phyloP scores from a whole-genome alignment of 1,140 invertebrate genomes.

The Paralvinella palmiformis region DNA sequence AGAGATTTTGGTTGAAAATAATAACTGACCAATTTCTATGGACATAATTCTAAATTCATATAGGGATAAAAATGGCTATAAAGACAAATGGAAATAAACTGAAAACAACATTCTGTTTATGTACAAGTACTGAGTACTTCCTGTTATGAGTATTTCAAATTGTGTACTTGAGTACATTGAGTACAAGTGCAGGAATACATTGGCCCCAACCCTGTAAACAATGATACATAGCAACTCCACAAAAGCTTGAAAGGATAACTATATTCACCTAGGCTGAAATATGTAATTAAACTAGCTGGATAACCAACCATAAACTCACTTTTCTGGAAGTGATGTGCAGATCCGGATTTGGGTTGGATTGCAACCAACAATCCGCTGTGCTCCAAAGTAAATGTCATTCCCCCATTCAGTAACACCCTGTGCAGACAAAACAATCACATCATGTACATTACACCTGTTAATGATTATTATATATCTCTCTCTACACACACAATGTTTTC shows the following conservation, averaged over 20 bases:
- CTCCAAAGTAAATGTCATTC: slow-evolving; percentile 25
- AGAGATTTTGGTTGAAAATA: no score
- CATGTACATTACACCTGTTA: neutral
- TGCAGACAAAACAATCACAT: neutral
- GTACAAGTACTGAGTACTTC: no score
- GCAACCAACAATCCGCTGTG: slow-evolving; percentile 20
- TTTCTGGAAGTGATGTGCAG: slow-evolving; percentile 41
- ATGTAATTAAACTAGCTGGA: neutral
- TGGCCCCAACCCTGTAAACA: neutral
- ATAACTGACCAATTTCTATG: no score
- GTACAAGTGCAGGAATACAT: neutral
- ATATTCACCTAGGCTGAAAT: neutral
- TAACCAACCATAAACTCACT: slow-evolving; percentile 29
- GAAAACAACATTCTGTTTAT: no score
- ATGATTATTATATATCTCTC: neutral
- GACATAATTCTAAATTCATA: no score
- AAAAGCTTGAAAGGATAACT: neutral
- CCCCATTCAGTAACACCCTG: slow-evolving; percentile 18
- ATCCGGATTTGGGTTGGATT: slow-evolving; percentile 41
- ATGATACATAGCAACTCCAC: neutral
- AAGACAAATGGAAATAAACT: no score
- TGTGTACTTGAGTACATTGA: neutral
- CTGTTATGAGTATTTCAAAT: no score
- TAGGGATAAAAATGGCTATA: no score
- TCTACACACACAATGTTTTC: neutral